A percentile compares a stretch with the other conserved stretches of the same genome.
Conservation (phyloP, 2,888 invertebrate genomes). For the Acrobasis repandana region DNA sequence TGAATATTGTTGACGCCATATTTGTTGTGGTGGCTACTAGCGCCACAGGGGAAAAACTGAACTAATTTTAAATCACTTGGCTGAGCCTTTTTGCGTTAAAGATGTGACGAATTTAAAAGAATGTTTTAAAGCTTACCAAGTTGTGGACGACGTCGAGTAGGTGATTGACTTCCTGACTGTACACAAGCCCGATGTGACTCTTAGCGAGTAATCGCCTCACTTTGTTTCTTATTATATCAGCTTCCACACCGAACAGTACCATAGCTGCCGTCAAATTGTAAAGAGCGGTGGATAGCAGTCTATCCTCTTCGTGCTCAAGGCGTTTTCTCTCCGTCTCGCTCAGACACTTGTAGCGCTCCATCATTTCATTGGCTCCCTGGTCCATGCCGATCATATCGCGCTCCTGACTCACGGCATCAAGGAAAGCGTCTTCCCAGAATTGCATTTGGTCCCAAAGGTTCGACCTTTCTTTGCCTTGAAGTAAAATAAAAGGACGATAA, state of each 20-base stretch:
- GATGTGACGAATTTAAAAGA: neutral
- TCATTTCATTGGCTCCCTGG: constrained; percentile 99
- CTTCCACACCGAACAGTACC: constrained; percentile 94
- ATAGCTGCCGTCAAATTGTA: constrained; percentile 98
- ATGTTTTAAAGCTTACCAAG: constrained; percentile 85
- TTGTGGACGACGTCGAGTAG: constrained; percentile 97
- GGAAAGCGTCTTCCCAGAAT: constrained; percentile 99
- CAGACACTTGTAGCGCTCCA: constrained; percentile 97
- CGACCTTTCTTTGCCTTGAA: constrained; percentile 89
- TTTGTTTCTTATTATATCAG: constrained; percentile 93
- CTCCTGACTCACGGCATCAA: constrained; percentile 98
- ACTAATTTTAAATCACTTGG: too few relatives aligned
- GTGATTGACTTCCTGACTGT: constrained; percentile 98
- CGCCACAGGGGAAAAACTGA: too few relatives aligned
- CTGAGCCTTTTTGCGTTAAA: too few relatives aligned
- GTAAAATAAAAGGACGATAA: neutral
- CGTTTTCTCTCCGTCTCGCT: constrained; percentile 97
- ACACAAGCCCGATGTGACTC: constrained; percentile 98
- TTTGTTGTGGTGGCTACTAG: too few relatives aligned
- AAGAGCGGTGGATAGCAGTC: constrained; percentile 95
- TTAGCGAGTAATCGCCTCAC: constrained; percentile 96
- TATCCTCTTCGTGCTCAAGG: constrained; percentile 98
- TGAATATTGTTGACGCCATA: too few relatives aligned
- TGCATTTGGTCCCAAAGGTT: constrained; percentile 99
- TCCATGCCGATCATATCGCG: constrained; percentile 99